Conservation (phyloP, 2,888 invertebrate genomes). For the Drosophila macrothrix region DNA sequence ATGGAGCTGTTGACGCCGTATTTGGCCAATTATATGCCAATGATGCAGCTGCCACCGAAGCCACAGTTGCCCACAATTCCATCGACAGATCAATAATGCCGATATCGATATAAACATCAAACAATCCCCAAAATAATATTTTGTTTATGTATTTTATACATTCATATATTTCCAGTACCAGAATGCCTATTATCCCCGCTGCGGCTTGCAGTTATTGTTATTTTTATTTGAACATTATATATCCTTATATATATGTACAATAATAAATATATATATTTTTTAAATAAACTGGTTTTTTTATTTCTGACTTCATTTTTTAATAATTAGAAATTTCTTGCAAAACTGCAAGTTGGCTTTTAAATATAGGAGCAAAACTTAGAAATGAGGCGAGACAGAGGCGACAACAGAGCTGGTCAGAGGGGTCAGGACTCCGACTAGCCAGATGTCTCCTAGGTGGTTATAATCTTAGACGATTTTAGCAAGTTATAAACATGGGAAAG, state of each 20-base stretch:
- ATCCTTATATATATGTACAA: not conserved
- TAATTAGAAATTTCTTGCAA: not conserved
- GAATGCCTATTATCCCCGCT: not conserved
- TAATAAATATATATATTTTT: too few species aligned
- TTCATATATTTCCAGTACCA: not conserved
- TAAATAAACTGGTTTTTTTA: not conserved
- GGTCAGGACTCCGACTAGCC: too few species aligned
- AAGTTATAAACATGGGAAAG: too few species aligned
- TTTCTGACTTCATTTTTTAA: not conserved
- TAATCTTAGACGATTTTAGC: too few species aligned
- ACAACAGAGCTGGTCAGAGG: too few species aligned
- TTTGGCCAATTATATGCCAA: constrained; percentile 62
- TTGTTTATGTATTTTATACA: not conserved
- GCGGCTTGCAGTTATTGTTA: not conserved
- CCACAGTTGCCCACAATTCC: not conserved
- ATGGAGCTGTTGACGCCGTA: constrained; percentile 89
- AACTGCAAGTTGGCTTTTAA: not conserved
- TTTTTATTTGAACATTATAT: not conserved
- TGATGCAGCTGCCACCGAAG: constrained; percentile 48
- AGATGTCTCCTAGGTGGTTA: too few species aligned
- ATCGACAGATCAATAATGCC: constrained; percentile 8
- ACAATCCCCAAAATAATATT: constrained; percentile 16
- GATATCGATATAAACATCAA: constrained; percentile 9
- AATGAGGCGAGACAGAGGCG: too few species aligned
- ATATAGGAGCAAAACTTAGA: not conserved